These are phyloP conservation scores for Leiothrix lutea DNA, from an alignment of 2,113 vertebrate species.

Conservation along the genomic window DNA sequence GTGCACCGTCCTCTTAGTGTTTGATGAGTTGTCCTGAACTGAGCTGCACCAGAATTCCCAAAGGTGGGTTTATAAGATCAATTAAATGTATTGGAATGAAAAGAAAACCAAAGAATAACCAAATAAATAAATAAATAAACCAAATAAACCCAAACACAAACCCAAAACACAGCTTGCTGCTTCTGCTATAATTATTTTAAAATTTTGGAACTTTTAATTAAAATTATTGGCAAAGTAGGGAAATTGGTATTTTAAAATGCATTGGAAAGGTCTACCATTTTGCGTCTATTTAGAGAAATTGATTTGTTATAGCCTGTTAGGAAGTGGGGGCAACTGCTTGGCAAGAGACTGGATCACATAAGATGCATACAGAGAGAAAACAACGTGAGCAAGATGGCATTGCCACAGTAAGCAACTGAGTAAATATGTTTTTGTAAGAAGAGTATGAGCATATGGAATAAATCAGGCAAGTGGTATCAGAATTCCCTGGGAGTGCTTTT, in stretches of 20 bases:
- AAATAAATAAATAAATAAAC: too few relatives aligned
- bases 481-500: not conserved
- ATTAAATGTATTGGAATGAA: not conserved
- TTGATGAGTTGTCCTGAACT: not conserved
- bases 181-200: not conserved
- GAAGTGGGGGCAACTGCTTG: not conserved
- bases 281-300: not conserved
- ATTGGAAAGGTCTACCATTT: not conserved
- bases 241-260: not conserved
- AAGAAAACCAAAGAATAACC: not conserved
- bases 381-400: not conserved
- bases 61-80: not conserved
- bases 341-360: not conserved
- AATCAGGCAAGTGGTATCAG: not conserved
- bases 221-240: not conserved
- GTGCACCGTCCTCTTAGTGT: not conserved
- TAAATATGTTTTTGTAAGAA: not conserved
- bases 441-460: not conserved
- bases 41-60: not conserved
- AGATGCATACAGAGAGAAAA: not conserved
- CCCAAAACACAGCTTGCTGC: not conserved
- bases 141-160: not conserved
- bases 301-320: not conserved
- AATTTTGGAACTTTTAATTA: not conserved
- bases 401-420: not conserved